Conservation (phyloP, 1,140 invertebrate species). For the Cotesia typhae region DNA sequence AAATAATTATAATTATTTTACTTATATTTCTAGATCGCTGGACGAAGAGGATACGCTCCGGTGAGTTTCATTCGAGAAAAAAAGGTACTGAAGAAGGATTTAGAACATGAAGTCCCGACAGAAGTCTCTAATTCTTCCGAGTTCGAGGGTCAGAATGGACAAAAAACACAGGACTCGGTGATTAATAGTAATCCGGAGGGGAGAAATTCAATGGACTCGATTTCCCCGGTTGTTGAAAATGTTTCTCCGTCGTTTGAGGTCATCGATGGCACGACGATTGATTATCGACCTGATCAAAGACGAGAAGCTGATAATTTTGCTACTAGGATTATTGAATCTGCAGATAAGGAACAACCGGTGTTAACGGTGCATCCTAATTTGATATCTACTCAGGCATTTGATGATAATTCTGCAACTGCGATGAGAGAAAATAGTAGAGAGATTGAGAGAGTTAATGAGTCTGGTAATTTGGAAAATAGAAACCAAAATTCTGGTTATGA, state of each 20-base stretch:
- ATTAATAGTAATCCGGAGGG: too few species aligned
- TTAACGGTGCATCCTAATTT: slow-evolving; percentile 46
- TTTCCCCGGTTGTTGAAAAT: slow-evolving; percentile 38
- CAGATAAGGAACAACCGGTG: slow-evolving; percentile 43
- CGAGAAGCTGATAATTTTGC: slow-evolving; percentile 35
- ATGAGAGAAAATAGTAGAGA: neutral
- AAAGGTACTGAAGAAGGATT: slow-evolving; percentile 60
- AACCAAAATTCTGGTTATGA: too few species aligned
- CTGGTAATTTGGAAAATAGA: too few species aligned
- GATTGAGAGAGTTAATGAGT: neutral
- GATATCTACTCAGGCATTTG: slow-evolving; percentile 30
- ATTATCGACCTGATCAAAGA: slow-evolving; percentile 44
- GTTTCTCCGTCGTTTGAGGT: slow-evolving; percentile 57
- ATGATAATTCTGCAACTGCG: neutral
- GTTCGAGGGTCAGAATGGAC: too few species aligned
- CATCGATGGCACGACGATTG: slow-evolving; percentile 64
- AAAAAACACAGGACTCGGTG: too few species aligned
- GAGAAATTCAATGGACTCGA: too few species aligned
- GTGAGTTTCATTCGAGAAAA: slow-evolving; percentile 68
- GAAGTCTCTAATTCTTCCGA: slow-evolving; percentile 44
- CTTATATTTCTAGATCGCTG: slow-evolving; percentile 50
- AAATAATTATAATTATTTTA: neutral
- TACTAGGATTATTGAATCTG: slow-evolving; percentile 21
- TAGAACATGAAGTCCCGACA: slow-evolving; percentile 63
- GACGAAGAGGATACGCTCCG: slow-evolving; percentile 75